Base-by-base conservation (phyloP, 2,113 vertebrate genomes). In the Nanorana parkeri region DNA sequence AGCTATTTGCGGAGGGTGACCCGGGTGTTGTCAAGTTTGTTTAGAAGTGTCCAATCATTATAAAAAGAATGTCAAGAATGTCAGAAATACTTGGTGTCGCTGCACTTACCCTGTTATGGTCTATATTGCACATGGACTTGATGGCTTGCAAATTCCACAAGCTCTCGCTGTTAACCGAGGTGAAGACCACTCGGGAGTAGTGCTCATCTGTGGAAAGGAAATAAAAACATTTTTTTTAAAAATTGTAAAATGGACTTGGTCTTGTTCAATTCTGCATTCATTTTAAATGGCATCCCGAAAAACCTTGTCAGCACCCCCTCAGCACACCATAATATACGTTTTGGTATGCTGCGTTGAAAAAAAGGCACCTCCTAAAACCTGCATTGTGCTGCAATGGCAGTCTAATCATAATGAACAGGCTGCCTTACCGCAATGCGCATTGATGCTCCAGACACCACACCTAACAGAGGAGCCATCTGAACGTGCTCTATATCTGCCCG, bases 101-200 rank as follows among this genome's bases (percentile, higher is more conserved):
- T 87, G 5, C 79, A 91, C 95, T 67, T 93, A 99, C 98, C 95
- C 94, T 93, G 55, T 90, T 87, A 88, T 97, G 96, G 93, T 99
- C 97, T 85, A 97, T 90, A 88, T 89, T 96, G 91, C 98, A 99
- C 98, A 99, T 99, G 56, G 98, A 99, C 87, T 98, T 98, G 89
- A 99, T 99, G 84, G 97, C 95, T 84, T 96, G 95, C 85, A 97
- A 90, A 86, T 88, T 98, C 98, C 98, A 99, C 65, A 99, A 85
- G 82, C 93, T 98, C 84, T 96, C 95, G 82, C 96, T 96, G 84
- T 94, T 95, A 41, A 95, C 93, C 56, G 98, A 97, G 0, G 96
- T 89, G 87, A 99, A 99, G n/a, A 99, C 97, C 64, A 99, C 88
- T 82, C 98, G 91, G 7, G 98, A 97, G 81, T 99, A 99, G 61